Evolutionary conservation across 2,888 invertebrate genomes (phyloP).

Genomic region (Linhomoeus sp.): DNA sequence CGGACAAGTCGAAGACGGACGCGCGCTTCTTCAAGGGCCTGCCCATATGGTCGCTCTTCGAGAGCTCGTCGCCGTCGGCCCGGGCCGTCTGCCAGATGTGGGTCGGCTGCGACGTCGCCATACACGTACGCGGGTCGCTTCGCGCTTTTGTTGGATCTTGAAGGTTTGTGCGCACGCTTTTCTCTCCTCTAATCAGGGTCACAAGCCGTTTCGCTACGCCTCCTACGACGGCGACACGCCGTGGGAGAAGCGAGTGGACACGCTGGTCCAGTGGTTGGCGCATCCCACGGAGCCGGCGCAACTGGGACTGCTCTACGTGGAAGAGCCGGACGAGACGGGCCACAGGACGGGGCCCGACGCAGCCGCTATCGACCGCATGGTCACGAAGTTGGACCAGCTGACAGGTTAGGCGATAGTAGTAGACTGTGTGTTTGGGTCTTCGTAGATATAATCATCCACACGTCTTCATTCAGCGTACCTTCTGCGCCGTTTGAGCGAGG

Average conservation of each 20-base stretch:
- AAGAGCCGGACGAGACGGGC: conserved; percentile 46
- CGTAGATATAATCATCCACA: too few species aligned
- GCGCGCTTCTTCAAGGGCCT: conserved; percentile 23
- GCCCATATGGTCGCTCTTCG: conserved; percentile 22
- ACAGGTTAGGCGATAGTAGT: conserved; percentile 29
- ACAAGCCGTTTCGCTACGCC: too few species aligned
- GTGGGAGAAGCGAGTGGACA: too few species aligned
- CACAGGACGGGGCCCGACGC: conserved; percentile 42
- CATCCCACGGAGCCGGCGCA: too few species aligned
- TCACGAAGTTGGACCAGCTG: conserved; percentile 32
- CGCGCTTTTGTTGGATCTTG: conserved; percentile 47
- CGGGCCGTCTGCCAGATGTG: neutral
- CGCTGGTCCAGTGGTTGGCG: too few species aligned
- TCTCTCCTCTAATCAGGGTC: too few species aligned
- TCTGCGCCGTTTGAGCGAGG: too few species aligned
- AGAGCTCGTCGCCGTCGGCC: neutral
- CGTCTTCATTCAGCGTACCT: too few species aligned
- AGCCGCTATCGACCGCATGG: conserved; percentile 16
- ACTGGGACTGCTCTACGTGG: too few species aligned
- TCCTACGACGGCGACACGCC: too few species aligned
- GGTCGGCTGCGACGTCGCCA: conserved; percentile 19
- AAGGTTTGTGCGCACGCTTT: too few species aligned
- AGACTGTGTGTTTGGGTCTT: conserved; percentile 1
- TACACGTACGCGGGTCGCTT: conserved; percentile 43
- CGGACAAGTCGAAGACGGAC: neutral